phyloP scores from a whole-genome alignment of 1,140 invertebrate species.

The Polyergus mexicanus region DNA sequence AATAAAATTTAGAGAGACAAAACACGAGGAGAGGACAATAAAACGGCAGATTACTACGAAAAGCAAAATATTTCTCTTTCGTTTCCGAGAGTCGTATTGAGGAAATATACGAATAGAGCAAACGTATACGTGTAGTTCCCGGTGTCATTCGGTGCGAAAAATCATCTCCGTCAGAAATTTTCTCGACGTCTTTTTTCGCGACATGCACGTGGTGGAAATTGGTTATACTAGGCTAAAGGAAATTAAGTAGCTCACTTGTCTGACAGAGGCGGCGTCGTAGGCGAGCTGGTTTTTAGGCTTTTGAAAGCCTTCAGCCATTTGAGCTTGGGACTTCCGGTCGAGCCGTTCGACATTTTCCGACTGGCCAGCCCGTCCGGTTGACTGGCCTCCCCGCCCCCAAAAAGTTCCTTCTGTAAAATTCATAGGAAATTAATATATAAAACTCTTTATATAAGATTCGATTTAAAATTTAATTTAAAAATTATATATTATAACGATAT shows the following conservation, averaged over 20 bases:
- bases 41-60: not conserved
- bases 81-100: constrained; percentile 9
- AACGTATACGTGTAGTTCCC: constrained; percentile 7
- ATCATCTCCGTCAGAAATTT: constrained; percentile 39
- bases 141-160: not conserved
- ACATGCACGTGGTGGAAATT: constrained; percentile 49
- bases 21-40: constrained; percentile 12
- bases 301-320: constrained; percentile 99
- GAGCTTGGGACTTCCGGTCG: constrained; percentile 96
- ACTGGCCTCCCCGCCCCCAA: constrained; percentile 90
- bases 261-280: constrained; percentile 86
- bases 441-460: not conserved
- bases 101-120: not conserved
- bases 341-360: constrained; percentile 95
- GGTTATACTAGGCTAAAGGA: constrained; percentile 20
- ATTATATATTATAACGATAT: constrained; percentile 1
- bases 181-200: constrained; percentile 26
- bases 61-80: constrained; percentile 16
- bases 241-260: constrained; percentile 87
- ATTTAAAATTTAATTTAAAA: not conserved
- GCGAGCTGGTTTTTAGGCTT: constrained; percentile 94
- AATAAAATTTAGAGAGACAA: constrained; percentile 16
- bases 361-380: constrained; percentile 89
- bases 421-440: not conserved
- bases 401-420: constrained; percentile 94